Percentiles rank a stretch among this genome's conserved stretches.
Conservation (phyloP, 2,113 vertebrate species). For the Halcyon malimbica region DNA sequence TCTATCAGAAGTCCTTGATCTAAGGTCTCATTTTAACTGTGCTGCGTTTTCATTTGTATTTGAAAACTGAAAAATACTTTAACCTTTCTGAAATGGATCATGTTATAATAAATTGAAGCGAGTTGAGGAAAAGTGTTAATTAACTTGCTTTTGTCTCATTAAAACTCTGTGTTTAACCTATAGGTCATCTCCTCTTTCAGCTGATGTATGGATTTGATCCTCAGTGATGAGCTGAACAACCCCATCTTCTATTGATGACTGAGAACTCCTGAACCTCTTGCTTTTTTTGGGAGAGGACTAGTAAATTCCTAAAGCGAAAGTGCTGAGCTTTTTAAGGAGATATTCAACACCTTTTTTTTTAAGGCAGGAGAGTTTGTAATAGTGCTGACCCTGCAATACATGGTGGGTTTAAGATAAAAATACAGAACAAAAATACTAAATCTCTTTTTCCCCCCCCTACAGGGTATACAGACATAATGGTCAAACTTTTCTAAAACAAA, state of each 20-base stretch:
- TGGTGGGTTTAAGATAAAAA: background rate
- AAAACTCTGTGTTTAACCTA: constrained; percentile 46
- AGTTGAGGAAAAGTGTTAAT: constrained; percentile 64
- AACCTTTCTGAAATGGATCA: constrained; percentile 51
- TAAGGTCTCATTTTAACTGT: background rate
- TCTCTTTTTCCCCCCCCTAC: too few species aligned
- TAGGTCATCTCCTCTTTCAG: constrained; percentile 2
- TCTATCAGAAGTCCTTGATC: background rate
- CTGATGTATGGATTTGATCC: constrained; percentile 16
- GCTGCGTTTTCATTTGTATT: background rate
- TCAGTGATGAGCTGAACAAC: constrained; percentile 16
- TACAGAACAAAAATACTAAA: background rate
- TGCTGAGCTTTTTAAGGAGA: background rate
- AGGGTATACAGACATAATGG: background rate
- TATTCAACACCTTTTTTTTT: background rate
- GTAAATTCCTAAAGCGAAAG: background rate
- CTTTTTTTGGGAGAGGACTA: background rate
- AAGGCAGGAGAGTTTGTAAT: background rate
- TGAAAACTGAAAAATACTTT: constrained; percentile 42
- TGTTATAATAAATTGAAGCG: constrained; percentile 35
- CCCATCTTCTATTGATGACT: background rate
- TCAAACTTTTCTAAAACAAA: background rate
- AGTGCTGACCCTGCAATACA: background rate
- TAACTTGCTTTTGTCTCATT: constrained; percentile 61
- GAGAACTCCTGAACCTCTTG: background rate